A percentile compares a stretch with the other conserved stretches of the same genome.
Conservation (phyloP, 2,113 vertebrate genomes). For the Platichthys flesus region DNA sequence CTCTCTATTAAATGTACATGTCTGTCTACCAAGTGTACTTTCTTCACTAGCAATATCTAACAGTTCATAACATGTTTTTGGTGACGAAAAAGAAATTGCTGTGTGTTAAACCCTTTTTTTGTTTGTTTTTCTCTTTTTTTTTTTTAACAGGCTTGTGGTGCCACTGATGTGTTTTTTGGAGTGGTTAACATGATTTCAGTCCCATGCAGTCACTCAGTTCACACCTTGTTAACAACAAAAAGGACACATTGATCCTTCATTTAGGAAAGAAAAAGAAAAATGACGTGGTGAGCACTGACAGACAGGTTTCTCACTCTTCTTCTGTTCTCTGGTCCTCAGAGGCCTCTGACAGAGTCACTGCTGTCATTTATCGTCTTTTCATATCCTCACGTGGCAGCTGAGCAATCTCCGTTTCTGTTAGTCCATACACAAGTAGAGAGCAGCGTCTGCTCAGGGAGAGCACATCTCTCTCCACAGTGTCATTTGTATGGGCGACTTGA, state of each 20-base stretch:
- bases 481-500: background rate
- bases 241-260: slow-evolving; percentile 45
- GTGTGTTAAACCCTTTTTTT: slow-evolving; percentile 29
- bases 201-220: slow-evolving; percentile 39
- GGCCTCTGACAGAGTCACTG: slow-evolving; percentile 20
- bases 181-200: slow-evolving; percentile 36
- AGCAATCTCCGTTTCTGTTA: background rate
- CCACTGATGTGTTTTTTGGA: slow-evolving; percentile 54
- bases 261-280: slow-evolving; percentile 6
- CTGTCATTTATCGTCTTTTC: slow-evolving; percentile 15
- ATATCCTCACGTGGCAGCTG: background rate
- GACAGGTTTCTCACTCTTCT: slow-evolving; percentile 17
- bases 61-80: slow-evolving; percentile 61
- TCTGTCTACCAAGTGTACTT: slow-evolving; percentile 57
- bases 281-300: slow-evolving; percentile 31
- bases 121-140: background rate
- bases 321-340: slow-evolving; percentile 30
- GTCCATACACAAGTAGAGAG: slow-evolving; percentile 26
- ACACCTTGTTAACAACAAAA: slow-evolving; percentile 35
- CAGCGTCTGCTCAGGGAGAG: slow-evolving; percentile 9
- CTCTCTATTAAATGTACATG: slow-evolving; percentile 61
- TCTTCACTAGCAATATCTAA: slow-evolving; percentile 63
- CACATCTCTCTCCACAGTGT: background rate
- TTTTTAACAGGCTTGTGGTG: slow-evolving; percentile 58
- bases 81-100: slow-evolving; percentile 44